Base-by-base conservation (phyloP, 2,888 invertebrate genomes). In the Odiellus spinosus region DNA sequence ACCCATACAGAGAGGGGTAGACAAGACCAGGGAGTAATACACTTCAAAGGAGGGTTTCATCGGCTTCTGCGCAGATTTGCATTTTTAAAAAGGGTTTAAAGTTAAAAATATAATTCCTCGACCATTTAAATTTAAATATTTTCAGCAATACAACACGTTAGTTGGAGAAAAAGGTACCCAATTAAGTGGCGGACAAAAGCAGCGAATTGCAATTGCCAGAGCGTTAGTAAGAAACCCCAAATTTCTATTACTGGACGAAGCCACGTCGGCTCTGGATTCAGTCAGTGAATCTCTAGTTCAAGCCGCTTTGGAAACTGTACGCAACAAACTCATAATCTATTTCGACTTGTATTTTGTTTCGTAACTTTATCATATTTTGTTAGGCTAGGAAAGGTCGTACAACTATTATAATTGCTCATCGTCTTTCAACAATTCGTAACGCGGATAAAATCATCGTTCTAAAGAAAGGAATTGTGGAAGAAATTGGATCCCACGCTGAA, bases 361-460 rank as follows among this genome's bases (percentile, higher is more conserved):
- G 8, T 3, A 12, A 38, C 18, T 8, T n/a, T 10, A 11, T 11
- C 14, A n/a, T 35, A 3, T 34, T 35, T 35, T 40, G 14, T n/a
- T 17, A 38, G 18, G 55, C 67, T 19, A 64, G 65, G 63, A 72
- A 76, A 59, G 87, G 85, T 42, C 73, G 91, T 19, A 93, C 91
- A 0, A 88, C 91, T 1, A 71, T 95, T 35, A 88, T 86, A 0
- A 93, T 95, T 57, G 93, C 93, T 0, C 93, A 95, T 64, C 73
- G 93, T 46, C 71, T 95, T 32, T 91, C 91, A 53, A 93, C 93
- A 0, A 88, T 95, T 58, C 81, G 81, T 59, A 82, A 83, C 54
- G 90, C 91, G 10, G 81, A 88, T 65, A 68, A 80, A 60, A 95
- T 96, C 39, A 86, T 86, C 0, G 93, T 93, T 0, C 65, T 96